These are phyloP conservation scores for Melanaphis sacchari DNA, from an alignment of 1,140 invertebrate genomes.

Conservation along the genomic window DNA sequence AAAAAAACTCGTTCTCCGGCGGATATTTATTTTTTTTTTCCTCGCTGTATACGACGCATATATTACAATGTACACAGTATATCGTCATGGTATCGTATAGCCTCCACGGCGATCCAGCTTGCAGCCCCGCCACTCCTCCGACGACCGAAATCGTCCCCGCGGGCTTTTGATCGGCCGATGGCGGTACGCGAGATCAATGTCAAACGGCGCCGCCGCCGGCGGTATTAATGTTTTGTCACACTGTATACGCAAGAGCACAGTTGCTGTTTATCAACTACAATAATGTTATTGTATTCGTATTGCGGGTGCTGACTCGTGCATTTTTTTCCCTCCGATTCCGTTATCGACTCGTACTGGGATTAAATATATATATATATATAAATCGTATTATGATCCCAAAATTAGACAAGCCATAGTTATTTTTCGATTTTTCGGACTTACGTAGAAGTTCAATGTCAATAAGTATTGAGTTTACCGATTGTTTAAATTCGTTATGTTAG, in stretches of 20 bases:
- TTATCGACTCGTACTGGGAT: too few relatives aligned
- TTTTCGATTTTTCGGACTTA: too few relatives aligned
- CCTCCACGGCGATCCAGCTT: not conserved
- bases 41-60: not conserved
- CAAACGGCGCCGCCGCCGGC: not conserved
- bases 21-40: not conserved
- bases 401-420: too few relatives aligned
- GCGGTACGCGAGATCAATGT: not conserved
- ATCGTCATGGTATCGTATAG: not conserved
- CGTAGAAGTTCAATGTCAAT: too few relatives aligned
- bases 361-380: too few relatives aligned
- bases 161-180: not conserved
- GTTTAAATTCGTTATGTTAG: too few relatives aligned
- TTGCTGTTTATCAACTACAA: not conserved
- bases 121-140: not conserved
- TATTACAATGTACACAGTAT: not conserved
- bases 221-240: not conserved
- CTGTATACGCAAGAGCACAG: not conserved
- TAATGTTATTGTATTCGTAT: not conserved
- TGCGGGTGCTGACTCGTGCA: too few relatives aligned
- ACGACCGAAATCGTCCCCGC: not conserved
- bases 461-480: too few relatives aligned
- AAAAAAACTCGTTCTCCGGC: conserved; percentile 38
- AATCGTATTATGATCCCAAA: too few relatives aligned
- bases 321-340: not conserved